A percentile compares a stretch with the other conserved stretches of the same genome.
phyloP scores from a whole-genome alignment of 2,797 vertebrate genomes.

The Emys orbicularis region DNA sequence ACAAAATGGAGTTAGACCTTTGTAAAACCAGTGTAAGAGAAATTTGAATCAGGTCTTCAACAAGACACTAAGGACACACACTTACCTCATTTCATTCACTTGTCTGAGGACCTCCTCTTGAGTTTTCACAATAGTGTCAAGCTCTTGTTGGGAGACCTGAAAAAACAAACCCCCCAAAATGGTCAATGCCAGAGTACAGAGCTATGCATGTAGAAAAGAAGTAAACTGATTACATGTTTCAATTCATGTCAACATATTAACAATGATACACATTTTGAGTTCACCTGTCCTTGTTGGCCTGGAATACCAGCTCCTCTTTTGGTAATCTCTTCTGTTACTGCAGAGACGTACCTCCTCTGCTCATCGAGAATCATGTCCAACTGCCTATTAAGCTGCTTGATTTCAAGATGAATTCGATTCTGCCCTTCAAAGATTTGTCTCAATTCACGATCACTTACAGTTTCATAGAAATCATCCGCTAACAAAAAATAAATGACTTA shows the following conservation, averaged over 20 bases:
- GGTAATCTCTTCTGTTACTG: constrained; percentile 89
- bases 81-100: constrained; percentile 93
- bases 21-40: background rate
- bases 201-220: background rate
- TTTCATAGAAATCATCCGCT: constrained; percentile 95
- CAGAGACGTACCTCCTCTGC: constrained; percentile 91
- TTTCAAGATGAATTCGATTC: constrained; percentile 96
- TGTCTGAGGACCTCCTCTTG: constrained; percentile 93
- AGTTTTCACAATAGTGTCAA: constrained; percentile 84
- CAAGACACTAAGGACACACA: background rate
- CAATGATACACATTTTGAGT: rapidly evolving
- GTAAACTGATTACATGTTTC: background rate
- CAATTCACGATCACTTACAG: constrained; percentile 91
- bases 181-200: background rate
- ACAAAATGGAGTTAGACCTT: background rate
- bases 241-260: background rate
- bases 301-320: constrained; percentile 80
- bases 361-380: constrained; percentile 98
- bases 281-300: constrained; percentile 87
- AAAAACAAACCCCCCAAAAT: background rate
- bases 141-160: constrained; percentile 84
- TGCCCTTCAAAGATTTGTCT: constrained; percentile 98
- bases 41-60: too few species aligned
- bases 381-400: constrained; percentile 95
- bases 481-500: background rate